Conservation (phyloP, 1,140 invertebrate species). For the Sminthurides bifidus region DNA sequence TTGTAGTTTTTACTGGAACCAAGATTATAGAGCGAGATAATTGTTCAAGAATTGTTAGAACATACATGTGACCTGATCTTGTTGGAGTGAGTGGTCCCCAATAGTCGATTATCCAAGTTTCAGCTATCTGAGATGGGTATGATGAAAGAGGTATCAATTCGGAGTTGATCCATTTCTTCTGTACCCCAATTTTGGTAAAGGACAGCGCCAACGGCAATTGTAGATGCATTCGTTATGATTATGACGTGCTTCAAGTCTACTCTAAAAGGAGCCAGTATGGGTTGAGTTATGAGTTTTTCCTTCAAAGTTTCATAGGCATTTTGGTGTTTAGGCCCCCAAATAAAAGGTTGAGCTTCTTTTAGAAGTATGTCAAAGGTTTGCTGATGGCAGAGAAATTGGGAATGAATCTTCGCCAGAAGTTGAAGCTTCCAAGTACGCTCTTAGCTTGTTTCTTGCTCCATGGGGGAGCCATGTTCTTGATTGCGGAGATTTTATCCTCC, state of each 20-base stretch:
- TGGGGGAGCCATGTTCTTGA: slow-evolving; percentile 31
- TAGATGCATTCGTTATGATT: background rate
- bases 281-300: background rate
- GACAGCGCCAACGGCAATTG: background rate
- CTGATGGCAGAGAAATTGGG: slow-evolving; percentile 33
- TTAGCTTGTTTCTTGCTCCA: slow-evolving; percentile 30
- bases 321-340: slow-evolving; percentile 4
- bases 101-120: no score
- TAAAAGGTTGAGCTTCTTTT: background rate
- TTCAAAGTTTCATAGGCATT: background rate
- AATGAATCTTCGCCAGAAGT: slow-evolving; percentile 34
- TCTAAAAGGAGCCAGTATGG: background rate
- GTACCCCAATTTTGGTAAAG: background rate
- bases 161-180: background rate
- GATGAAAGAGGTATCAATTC: no score
- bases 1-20: no score
- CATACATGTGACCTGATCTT: no score
- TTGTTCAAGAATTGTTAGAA: no score
- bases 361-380: slow-evolving; percentile 26
- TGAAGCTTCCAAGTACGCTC: slow-evolving; percentile 34
- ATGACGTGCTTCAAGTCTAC: background rate
- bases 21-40: no score
- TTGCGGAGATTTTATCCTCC: slow-evolving; percentile 36
- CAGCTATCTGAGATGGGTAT: no score
- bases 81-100: no score